Evolutionary conservation across 2,113 vertebrate genomes (phyloP), one percentile per base, ranked within the genome.

Genomic region (Scytalopus superciliaris): DNA sequence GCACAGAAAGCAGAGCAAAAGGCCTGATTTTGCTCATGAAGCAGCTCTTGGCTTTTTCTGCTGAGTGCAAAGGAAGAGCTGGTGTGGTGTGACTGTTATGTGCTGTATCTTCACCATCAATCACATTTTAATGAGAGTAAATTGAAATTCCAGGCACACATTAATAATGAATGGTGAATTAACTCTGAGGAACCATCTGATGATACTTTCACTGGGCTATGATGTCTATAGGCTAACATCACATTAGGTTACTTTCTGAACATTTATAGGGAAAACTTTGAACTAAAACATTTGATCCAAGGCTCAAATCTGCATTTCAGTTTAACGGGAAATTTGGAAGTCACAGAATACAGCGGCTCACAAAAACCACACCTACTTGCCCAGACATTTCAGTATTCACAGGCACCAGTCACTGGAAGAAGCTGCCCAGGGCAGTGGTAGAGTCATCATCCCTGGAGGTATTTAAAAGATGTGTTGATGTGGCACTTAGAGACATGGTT

Each of bases 151-250:
- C 93, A 97, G 92, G 90, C 97, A 97, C 57, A 87, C 86, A 96
- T 97, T 97, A 97, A 97, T 96, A 97, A 97, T 97, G 90, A 93
- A 97, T 96, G 92, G 84, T 84, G 92, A 96, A 93, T 96, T 97
- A 96, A 97, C 78, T 97, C 78, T 82, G 84, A 93, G 72, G 91
- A 93, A 96, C 59, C 94, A 95, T 79, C 62, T 90, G 75, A 97
- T 79, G 92, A 91, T 91, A 93, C 68, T 89, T 95, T 91, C 95
- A 90, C 75, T 10, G 13, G 42, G 68, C 37, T 94, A 62, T 67
- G 84, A 86, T 91, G 6, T 76, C 91, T 96, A 93, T 50, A 84
- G 68, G 45, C 68, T 92, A 76, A 37, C 64, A 62, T 69, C 49
- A 75, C 75, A 67, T 83, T 44, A 45, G 31, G 28, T 86, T 94